Percentiles rank a stretch among this genome's conserved stretches.
These are phyloP conservation scores for Tolypeutes matacus DNA, from an alignment of 2,797 vertebrate genomes.

Conservation along the genomic window DNA sequence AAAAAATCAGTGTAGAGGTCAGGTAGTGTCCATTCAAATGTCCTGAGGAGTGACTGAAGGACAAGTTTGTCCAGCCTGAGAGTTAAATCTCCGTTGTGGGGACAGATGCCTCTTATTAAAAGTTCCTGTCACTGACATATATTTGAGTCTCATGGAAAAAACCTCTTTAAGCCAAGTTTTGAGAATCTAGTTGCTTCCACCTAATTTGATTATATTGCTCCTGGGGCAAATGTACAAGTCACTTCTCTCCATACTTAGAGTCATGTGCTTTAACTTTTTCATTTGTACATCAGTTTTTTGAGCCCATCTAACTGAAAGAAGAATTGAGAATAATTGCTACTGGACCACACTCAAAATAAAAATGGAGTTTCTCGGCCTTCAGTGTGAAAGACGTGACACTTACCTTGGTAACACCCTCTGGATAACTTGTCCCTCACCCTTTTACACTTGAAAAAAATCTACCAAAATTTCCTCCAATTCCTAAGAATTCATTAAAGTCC, in stretches of 20 bases:
- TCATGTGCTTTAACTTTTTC: neutral
- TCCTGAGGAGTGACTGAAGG: neutral
- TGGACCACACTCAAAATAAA: neutral
- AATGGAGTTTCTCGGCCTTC: neutral
- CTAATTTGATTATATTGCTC: neutral
- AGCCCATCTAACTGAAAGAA: neutral
- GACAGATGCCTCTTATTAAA: neutral
- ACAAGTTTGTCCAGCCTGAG: too few relatives aligned
- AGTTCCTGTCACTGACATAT: neutral
- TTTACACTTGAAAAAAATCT: neutral
- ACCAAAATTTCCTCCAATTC: neutral
- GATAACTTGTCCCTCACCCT: neutral
- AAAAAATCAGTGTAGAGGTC: neutral
- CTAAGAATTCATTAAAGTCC: neutral
- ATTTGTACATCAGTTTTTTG: neutral
- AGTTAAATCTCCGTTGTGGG: neutral
- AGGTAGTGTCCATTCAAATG: neutral
- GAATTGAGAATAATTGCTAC: neutral
- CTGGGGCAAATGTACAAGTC: neutral
- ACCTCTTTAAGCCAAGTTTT: neutral
- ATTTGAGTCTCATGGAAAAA: neutral
- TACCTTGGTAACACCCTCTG: neutral
- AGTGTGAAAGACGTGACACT: neutral
- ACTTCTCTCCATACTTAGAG: neutral
- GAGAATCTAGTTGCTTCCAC: neutral